Base-by-base conservation (phyloP, 2,888 invertebrate species). In the Charanyca ferruginea region DNA sequence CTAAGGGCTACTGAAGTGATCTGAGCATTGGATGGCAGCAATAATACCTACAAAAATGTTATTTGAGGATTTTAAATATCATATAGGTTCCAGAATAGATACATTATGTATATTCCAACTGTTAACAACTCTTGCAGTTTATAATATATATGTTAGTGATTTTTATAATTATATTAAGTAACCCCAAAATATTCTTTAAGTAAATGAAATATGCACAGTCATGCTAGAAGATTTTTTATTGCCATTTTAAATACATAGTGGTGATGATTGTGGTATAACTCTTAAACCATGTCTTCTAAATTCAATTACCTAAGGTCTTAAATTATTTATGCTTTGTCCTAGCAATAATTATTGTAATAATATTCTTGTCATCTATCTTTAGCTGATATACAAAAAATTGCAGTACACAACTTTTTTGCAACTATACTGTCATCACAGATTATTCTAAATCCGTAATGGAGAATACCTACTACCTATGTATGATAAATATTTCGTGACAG, bases 141-240 rank as follows among this genome's bases (percentile, higher is more conserved):
- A 32, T 45, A 20, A 25, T 38, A 13, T 23, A 25, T 66, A 28
- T 48, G 22, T 70, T 65, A 55, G 48, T 65, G 59, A 44, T 44
- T 67, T 54, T 23, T 28, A 49, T 38, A n/a, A n/a, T n/a, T n/a
- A 16, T 38, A 59, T 51, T 52, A 54, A 65, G 38, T 18, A 38
- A 55, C 18, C 23, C 58, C 13, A 22, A 49, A 65, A 60, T 44
- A 42, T 49, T 55, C 38, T 51, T 9, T 32, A 32, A 51, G 22
- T 54, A n/a, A 32, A 20, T 41, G 18, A 25, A 25, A 18, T 47
- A 18, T 61, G 47, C 25, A 73, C 47, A 38, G 38, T 16, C 38
- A 41, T 48, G 32, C 18, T 62, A 57, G 22, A 25, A 41, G n/a
- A 73, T 42, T 42, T 28, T n/a, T 60, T n/a, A 65, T 72, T 22